Base-by-base conservation (phyloP, 2,888 invertebrate genomes). In the Frankliniella intonsa region DNA sequence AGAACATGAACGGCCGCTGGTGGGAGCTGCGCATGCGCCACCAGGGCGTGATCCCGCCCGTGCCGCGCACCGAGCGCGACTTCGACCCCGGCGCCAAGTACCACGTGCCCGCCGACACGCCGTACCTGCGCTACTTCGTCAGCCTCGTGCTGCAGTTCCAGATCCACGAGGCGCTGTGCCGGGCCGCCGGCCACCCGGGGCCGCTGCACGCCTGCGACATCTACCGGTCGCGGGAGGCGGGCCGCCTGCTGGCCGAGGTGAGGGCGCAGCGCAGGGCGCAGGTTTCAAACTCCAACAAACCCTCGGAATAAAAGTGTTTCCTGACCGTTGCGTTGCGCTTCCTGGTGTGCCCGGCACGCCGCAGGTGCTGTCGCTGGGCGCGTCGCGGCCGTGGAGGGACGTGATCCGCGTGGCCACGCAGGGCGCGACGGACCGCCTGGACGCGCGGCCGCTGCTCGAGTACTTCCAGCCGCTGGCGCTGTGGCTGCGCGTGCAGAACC, bases 11-110 rank as follows among this genome's bases (percentile, higher is more conserved):
- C 84, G 89, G 91, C 2, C 89, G 90, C 84, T 94, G 94, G 94
- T 94, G 94, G 94, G 92, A 93, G 85, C 88, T 94, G 86, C 90
- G 93, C 82, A 87, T 94, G 0, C 89, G 92, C 82, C 93, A 92
- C 86, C 90, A 94, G 90, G 95, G 95, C 0, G 90, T 95, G 0
- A 90, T 93, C 0, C 94, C 95, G 9, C 94, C 95, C 0, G 87
- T 91, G 9, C 87, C 90, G 5, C 89, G 96, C 85, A 90, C 90
- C 0, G 94, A 94, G 86, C 89, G 90, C 0, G 94, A 96, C 87
- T 95, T 96, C 85, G 96, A 96, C 86, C 93, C 96, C 0, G 95
- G 93, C 1, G 91, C 95, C 0, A 96, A 96, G 86, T 94, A 94
- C 86, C 96, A 96, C 86, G 89, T 96, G 11, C 92, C 94, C 8